These are phyloP conservation scores for Anas bahamensis DNA, from an alignment of 2,797 vertebrate genomes.

Conservation along the genomic window DNA sequence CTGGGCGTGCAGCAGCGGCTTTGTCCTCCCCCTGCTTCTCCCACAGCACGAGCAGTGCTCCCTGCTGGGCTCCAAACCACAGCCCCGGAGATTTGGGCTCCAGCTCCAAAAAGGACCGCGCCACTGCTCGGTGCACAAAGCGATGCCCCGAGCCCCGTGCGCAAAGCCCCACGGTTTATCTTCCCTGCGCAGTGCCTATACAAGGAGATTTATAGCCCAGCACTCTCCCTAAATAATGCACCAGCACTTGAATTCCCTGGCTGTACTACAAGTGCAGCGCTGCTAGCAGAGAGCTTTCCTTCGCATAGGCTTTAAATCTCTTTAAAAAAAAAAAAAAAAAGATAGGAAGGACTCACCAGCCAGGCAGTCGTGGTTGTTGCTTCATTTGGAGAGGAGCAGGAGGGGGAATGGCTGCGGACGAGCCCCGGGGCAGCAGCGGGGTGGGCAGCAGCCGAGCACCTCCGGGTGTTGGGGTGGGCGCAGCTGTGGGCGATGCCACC, in stretches of 20 bases:
- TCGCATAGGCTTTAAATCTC: background rate
- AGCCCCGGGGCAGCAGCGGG: background rate
- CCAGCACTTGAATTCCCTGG: background rate
- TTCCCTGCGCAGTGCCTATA: fast-evolving
- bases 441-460: background rate
- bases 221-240: background rate
- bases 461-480: background rate
- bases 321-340: too few species aligned
- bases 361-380: background rate
- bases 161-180: fast-evolving
- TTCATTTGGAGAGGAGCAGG: background rate
- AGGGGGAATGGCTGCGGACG: background rate
- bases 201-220: background rate
- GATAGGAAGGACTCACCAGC: background rate
- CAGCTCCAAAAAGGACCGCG: fast-evolving
- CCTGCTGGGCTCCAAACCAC: background rate
- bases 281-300: background rate
- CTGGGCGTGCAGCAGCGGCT: too few species aligned
- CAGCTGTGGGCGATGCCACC: background rate
- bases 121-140: fast-evolving
- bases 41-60: too few species aligned
- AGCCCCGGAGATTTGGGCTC: background rate
- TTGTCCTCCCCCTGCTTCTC: too few species aligned
- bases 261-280: fast-evolving
- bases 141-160: fast-evolving